Evolutionary conservation across 2,113 vertebrate genomes (phyloP).

Genomic region (Pteronura brasiliensis): DNA sequence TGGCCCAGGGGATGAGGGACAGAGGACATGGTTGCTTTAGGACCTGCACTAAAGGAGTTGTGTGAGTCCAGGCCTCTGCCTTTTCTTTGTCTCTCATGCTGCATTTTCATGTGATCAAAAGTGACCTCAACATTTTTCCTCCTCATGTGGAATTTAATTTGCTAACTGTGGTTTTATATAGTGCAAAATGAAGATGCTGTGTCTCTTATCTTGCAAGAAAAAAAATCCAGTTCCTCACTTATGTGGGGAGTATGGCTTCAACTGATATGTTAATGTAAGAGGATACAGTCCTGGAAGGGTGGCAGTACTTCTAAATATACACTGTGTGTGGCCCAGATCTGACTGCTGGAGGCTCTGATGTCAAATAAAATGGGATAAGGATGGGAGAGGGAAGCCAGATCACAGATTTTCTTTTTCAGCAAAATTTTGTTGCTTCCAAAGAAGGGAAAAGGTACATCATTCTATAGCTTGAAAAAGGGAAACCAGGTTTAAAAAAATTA

Average conservation of each 20-base stretch:
- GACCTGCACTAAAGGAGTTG: background rate
- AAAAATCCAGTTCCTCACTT: background rate
- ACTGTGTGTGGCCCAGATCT: background rate
- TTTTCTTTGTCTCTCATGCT: background rate
- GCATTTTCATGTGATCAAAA: background rate
- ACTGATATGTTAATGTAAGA: background rate
- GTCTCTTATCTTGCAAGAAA: background rate
- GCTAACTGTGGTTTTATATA: background rate
- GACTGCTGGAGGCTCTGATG: background rate
- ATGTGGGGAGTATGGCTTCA: background rate
- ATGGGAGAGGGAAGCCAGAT: background rate
- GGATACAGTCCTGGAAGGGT: background rate
- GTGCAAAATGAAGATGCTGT: background rate
- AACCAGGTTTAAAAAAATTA: background rate
- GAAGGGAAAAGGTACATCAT: background rate
- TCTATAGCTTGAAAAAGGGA: background rate
- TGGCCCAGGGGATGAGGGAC: background rate
- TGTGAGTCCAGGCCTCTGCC: background rate
- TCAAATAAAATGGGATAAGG: background rate
- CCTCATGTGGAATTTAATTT: background rate
- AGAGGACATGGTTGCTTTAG: background rate
- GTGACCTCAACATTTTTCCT: background rate
- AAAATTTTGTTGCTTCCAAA: background rate
- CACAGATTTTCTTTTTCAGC: background rate
- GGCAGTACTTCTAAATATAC: slow-evolving; percentile 37